Evolutionary conservation across 2,797 vertebrate genomes (phyloP), one percentile per base, ranked within the genome.

Genomic region (Nyctalus aviator): DNA sequence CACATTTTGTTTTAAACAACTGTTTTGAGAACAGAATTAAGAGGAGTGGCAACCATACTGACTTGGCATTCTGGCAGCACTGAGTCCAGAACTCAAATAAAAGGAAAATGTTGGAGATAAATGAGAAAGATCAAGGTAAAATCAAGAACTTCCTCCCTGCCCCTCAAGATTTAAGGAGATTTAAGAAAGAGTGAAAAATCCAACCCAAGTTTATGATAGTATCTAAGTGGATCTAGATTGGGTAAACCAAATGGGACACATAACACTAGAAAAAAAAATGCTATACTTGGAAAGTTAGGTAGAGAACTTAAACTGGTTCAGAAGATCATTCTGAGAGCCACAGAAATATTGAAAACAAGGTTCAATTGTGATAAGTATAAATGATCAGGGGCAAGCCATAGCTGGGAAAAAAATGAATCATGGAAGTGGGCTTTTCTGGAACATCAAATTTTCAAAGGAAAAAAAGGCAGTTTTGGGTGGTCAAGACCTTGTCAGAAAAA

Each of bases 41-140:
- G 6, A 30, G 30, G 37, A 15, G 2, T 91, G 79, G 8, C 78
- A 69, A 13, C 7, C 11, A 11, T 41, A n/a, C 57, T 84, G 21
- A 1, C 1, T 75, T 88, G 21, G 30, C 13, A 53, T 78, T 88
- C 46, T 79, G 76, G 72, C 41, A 86, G n/a, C 8, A 84, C 32
- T 57, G 77, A 23, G 10, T 30, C 9, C 15, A 76, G 12, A 75
- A 32, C 17, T 6, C 9, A 82, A 85, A 25, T 81, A 23, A 93
- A 30, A 86, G 32, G n/a, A 91, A 90, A 17, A 59, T 82, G 44
- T 32, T 93, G 18, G 59, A 72, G 27, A 12, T 83, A 71, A 91
- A 84, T 73, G 17, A 14, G 20, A 64, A 93, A 69, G 37, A 62
- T 73, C 35, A 87, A 81, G 7, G 6, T 87, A 76, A 81, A 53